Percentiles rank a stretch among this genome's conserved stretches.
Conservation (phyloP, 2,888 invertebrate species). For the Pogonocherus hispidulus region DNA sequence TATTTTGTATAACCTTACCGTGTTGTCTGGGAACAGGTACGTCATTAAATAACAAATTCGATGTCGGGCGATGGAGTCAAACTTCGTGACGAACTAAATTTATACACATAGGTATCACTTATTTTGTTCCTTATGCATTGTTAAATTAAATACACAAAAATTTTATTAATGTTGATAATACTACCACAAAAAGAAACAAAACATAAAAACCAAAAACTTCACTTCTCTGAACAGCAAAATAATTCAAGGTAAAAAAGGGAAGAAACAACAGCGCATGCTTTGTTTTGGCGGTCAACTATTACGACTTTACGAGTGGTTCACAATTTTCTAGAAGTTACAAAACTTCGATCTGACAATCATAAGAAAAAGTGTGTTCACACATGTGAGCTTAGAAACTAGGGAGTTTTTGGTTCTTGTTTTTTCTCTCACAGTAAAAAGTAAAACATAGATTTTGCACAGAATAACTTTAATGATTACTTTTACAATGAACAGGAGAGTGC, state of each 20-base stretch:
- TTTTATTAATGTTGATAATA: conserved; percentile 7
- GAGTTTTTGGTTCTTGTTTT: too few species aligned
- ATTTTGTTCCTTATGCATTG: background rate
- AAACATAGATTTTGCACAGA: too few species aligned
- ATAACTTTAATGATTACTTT: too few species aligned
- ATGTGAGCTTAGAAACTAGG: too few species aligned
- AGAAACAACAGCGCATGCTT: conserved; percentile 17
- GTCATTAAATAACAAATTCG: conserved; percentile 28
- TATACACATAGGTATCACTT: background rate
- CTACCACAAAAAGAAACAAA: conserved; percentile 26
- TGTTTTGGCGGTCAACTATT: background rate
- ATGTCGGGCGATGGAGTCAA: conserved; percentile 11
- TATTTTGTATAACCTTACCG: conserved; percentile 17
- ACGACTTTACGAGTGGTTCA: conserved; percentile 16
- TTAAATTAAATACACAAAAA: conserved; percentile 17
- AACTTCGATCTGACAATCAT: background rate
- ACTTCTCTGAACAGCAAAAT: background rate
- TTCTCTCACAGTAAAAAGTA: too few species aligned
- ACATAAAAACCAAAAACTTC: conserved; percentile 25
- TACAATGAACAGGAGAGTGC: too few species aligned
- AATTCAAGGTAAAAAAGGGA: background rate
- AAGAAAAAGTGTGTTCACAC: too few species aligned
- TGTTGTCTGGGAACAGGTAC: conserved; percentile 8
- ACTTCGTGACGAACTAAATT: background rate
- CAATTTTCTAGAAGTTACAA: background rate